These are phyloP conservation scores for Salminus brasiliensis DNA, from an alignment of 2,113 vertebrate genomes.

Conservation along the genomic window DNA sequence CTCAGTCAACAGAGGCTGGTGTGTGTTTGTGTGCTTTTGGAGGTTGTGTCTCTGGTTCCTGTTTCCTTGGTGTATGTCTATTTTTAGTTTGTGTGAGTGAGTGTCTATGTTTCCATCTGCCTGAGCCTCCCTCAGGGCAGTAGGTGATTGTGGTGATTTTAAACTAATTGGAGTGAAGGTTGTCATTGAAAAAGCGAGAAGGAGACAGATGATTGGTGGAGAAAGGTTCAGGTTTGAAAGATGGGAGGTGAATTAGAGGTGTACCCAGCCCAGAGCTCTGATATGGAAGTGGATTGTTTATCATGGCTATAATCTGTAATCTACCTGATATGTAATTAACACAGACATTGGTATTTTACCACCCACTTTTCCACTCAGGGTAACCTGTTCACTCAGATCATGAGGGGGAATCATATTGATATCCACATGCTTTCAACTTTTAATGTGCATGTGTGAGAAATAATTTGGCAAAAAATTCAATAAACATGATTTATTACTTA, in stretches of 20 bases:
- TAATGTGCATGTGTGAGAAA: no score
- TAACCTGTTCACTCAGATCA: not conserved
- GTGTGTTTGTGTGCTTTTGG: not conserved
- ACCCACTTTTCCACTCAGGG: no score
- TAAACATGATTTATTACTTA: no score
- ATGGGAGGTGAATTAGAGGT: not conserved
- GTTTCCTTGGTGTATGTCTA: not conserved
- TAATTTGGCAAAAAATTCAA: no score
- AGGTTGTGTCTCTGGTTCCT: not conserved
- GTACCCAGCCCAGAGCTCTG: not conserved
- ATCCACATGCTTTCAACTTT: not conserved
- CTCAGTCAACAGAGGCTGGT: not conserved
- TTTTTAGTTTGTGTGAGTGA: not conserved
- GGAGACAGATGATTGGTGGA: constrained; percentile 19
- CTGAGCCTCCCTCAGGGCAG: not conserved
- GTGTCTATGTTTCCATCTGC: not conserved
- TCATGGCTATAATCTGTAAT: not conserved
- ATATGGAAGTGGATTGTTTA: not conserved
- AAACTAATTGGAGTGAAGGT: not conserved
- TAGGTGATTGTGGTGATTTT: not conserved
- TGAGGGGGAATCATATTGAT: not conserved
- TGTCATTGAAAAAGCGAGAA: constrained; percentile 32
- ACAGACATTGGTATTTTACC: no score
- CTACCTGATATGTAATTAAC: not conserved
- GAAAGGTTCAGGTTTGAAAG: no score